Evolutionary conservation across 2,113 vertebrate species (phyloP).

Genomic region (Oryctolagus cuniculus): mOryCun1.1 NC_091453.1:78632501-78633000

Average conservation of each 20-base stretch:
- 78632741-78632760: not conserved
- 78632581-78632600: not conserved
- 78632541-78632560: not conserved
- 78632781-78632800: not conserved
- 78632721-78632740: not conserved
- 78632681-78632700: not conserved
- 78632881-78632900: not conserved
- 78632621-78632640: not conserved
- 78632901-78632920: not conserved
- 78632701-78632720: not conserved
- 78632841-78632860: not conserved
- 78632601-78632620: not conserved
- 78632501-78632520: not conserved
- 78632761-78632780: not conserved
- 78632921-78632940: not conserved
- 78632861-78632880: not conserved
- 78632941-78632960: not conserved
- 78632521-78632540: not conserved
- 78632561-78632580: not conserved
- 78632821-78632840: not conserved
- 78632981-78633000: not conserved
- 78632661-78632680: not conserved
- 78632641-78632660: not conserved
- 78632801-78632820: not conserved
- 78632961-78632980: not conserved